These are phyloP conservation scores for Octomys mimax DNA, from an alignment of 2,797 vertebrate species.

Conservation along the genomic window DNA sequence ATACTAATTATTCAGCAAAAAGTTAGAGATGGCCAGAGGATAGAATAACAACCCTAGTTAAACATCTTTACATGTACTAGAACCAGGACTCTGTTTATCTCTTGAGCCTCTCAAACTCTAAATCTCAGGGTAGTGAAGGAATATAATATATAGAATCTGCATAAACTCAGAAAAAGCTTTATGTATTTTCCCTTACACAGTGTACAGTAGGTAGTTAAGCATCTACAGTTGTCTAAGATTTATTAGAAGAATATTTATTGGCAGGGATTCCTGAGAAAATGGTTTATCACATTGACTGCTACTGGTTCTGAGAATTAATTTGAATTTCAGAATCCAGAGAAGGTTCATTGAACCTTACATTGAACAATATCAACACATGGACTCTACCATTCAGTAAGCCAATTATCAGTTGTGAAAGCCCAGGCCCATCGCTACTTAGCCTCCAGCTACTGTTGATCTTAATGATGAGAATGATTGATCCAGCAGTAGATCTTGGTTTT, in stretches of 20 bases:
- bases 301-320: neutral
- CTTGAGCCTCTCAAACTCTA: neutral
- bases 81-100: neutral
- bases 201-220: neutral
- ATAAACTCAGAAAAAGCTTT: neutral
- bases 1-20: neutral
- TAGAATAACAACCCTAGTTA: neutral
- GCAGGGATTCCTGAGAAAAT: neutral
- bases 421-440: neutral
- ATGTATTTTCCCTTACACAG: rapidly evolving
- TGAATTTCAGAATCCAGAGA: neutral
- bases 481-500: neutral
- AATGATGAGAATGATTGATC: neutral
- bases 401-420: neutral
- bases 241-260: neutral
- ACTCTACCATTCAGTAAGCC: neutral
- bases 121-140: neutral
- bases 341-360: too few species aligned
- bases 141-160: neutral
- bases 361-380: neutral
- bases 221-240: neutral
- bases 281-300: neutral
- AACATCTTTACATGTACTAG: neutral
- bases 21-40: neutral
- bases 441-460: neutral